A percentile compares a stretch with the other conserved stretches of the same genome.
These are phyloP conservation scores for Scatophagus argus DNA, from an alignment of 2,113 vertebrate species.

Conservation along the genomic window DNA sequence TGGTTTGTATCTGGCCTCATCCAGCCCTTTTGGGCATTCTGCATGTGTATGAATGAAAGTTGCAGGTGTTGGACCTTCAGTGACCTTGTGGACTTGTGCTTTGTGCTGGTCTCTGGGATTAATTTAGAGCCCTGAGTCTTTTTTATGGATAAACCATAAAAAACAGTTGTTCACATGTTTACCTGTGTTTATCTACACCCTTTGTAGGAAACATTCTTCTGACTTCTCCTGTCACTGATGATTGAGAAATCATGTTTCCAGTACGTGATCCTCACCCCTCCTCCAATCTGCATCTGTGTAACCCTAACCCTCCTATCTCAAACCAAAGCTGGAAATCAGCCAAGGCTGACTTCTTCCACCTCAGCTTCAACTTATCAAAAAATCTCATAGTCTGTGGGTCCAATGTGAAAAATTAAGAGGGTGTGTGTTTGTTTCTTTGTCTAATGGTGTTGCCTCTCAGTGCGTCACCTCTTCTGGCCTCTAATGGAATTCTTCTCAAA, in stretches of 20 bases:
- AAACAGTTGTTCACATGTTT: not conserved
- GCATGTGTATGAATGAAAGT: not conserved
- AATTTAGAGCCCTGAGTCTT: not conserved
- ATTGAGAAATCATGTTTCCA: slow-evolving; percentile 26
- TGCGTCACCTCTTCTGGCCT: slow-evolving; percentile 4
- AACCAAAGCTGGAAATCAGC: slow-evolving; percentile 24
- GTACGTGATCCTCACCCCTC: slow-evolving; percentile 16
- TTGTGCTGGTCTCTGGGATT: not conserved
- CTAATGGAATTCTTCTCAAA: slow-evolving; percentile 18
- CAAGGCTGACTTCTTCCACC: slow-evolving; percentile 51
- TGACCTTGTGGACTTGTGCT: not conserved
- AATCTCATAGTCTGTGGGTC: slow-evolving; percentile 31
- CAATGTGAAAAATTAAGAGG: slow-evolving; percentile 32
- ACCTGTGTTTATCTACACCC: not conserved
- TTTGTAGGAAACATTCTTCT: not conserved
- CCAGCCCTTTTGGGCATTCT: not conserved
- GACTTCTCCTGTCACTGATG: not conserved
- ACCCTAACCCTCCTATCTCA: slow-evolving; percentile 20
- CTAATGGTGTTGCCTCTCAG: not conserved
- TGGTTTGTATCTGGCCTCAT: not conserved
- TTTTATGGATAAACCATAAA: not conserved
- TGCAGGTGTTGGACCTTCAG: not conserved
- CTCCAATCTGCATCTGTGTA: slow-evolving; percentile 18
- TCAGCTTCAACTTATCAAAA: slow-evolving; percentile 27
- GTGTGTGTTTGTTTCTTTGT: slow-evolving; percentile 15